Conservation (phyloP, 1,140 invertebrate species). For the Harpegnathos saltator region DNA sequence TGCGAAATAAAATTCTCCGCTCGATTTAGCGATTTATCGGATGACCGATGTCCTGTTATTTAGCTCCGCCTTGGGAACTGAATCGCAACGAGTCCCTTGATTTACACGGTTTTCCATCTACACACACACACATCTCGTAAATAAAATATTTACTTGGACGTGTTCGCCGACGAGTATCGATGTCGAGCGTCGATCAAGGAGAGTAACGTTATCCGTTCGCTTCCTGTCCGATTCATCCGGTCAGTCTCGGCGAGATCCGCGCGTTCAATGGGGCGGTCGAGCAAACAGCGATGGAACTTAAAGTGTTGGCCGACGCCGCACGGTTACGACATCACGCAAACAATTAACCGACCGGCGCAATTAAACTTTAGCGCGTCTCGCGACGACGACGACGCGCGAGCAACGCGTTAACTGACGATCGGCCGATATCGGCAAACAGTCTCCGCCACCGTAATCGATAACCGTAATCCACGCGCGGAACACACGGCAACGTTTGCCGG, state of each 20-base stretch:
- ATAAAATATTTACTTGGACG: constrained; percentile 13
- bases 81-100: neutral
- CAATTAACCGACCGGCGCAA: constrained; percentile 9
- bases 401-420: neutral
- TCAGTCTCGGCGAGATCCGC: too few relatives aligned
- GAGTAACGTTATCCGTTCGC: constrained; percentile 6
- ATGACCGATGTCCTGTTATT: neutral
- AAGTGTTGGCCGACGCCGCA: constrained; percentile 8
- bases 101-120: neutral
- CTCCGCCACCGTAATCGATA: constrained; percentile 42
- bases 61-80: neutral
- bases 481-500: constrained; percentile 48
- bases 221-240: neutral
- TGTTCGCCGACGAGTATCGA: neutral
- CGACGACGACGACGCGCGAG: neutral
- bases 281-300: neutral
- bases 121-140: too few relatives aligned
- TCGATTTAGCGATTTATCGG: neutral
- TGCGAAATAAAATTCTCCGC: neutral
- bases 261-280: neutral
- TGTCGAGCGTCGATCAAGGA: neutral
- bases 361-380: neutral
- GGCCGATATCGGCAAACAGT: constrained; percentile 37
- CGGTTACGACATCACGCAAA: constrained; percentile 32
- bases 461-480: constrained; percentile 36